Conservation (phyloP, 2,797 vertebrate species). For the Pipistrellus kuhlii region DNA sequence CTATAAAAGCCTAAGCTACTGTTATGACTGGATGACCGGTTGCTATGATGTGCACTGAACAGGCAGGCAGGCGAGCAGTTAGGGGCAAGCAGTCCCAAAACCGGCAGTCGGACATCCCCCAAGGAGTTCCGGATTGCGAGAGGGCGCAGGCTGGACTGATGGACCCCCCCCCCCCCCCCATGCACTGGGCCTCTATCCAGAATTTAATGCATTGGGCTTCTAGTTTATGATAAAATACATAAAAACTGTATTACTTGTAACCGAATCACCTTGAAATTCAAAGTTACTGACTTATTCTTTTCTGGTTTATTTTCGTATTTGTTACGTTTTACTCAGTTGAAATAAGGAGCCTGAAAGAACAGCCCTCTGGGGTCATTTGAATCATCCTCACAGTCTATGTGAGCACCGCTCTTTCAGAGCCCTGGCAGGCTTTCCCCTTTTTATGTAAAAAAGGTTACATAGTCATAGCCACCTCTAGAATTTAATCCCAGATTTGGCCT, state of each 20-base stretch:
- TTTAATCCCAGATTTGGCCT: neutral
- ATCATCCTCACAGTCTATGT: neutral
- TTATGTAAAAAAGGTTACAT: neutral
- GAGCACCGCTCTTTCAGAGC: neutral
- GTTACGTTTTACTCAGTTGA: constrained; percentile 23
- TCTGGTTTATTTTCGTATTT: constrained; percentile 43
- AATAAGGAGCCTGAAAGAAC: neutral
- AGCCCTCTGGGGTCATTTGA: neutral
- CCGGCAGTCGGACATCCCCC: too few species aligned
- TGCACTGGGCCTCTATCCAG: too few species aligned
- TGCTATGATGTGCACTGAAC: too few species aligned
- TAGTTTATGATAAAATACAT: neutral
- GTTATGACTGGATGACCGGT: too few species aligned
- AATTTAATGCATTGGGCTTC: too few species aligned
- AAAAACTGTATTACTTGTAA: neutral
- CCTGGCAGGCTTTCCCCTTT: neutral
- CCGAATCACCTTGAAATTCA: constrained; percentile 10
- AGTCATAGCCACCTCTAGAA: neutral
- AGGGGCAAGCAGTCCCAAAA: too few species aligned
- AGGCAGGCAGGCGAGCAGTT: too few species aligned
- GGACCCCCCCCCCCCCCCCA: too few species aligned
- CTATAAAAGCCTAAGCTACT: too few species aligned
- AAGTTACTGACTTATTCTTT: constrained; percentile 33
- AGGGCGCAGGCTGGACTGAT: too few species aligned
- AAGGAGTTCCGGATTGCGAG: too few species aligned